phyloP scores from a whole-genome alignment of 1,140 invertebrate species.

The Hyles euphorbiae region DNA sequence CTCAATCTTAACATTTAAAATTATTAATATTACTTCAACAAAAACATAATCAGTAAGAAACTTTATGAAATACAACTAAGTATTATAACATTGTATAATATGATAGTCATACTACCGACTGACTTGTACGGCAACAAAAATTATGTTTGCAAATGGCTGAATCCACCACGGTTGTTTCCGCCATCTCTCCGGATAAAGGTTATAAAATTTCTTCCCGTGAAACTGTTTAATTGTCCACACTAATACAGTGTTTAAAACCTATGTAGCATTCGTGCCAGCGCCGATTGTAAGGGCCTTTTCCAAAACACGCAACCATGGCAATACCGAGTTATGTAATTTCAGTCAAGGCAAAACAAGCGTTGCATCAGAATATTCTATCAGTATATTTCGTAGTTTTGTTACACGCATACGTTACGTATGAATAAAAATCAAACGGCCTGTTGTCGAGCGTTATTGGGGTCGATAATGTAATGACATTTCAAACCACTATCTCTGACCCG shows the following conservation, averaged over 20 bases:
- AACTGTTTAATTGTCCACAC: constrained; percentile 4
- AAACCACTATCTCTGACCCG: constrained; percentile 50
- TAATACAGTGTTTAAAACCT: constrained; percentile 1
- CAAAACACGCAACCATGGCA: constrained; percentile 13
- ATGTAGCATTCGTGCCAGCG: background rate
- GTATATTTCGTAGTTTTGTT: constrained; percentile 16
- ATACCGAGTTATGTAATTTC: constrained; percentile 15
- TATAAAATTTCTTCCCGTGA: no score
- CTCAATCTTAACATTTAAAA: no score
- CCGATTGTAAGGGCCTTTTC: constrained; percentile 5
- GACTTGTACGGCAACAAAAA: no score
- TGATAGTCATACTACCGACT: no score
- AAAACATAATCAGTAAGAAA: no score
- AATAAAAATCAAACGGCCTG: constrained; percentile 35
- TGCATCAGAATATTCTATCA: constrained; percentile 24
- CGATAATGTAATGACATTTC: constrained; percentile 54
- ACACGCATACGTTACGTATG: constrained; percentile 24
- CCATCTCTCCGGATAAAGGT: no score
- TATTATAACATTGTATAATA: no score
- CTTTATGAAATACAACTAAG: no score
- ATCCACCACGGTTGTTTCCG: no score
- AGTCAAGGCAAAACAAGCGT: constrained; percentile 19
- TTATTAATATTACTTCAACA: no score
- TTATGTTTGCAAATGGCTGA: no score
- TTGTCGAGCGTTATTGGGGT: constrained; percentile 27